phyloP scores from a whole-genome alignment of 2,113 vertebrate genomes.

The Hirundichthys speculiger region DNA sequence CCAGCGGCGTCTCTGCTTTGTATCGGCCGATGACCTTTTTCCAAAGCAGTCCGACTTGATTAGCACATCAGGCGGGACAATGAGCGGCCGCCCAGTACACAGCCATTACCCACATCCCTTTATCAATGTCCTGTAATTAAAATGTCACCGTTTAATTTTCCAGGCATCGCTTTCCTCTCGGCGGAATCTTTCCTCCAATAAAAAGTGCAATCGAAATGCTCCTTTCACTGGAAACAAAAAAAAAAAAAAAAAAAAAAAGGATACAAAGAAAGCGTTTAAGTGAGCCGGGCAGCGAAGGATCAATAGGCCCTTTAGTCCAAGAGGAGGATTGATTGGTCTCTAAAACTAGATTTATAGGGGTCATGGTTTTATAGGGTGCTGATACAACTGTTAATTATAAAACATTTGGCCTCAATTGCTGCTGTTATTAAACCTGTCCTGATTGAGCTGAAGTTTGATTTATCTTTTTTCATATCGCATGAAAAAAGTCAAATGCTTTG shows the following conservation, averaged over 20 bases:
- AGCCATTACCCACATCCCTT: constrained; percentile 81
- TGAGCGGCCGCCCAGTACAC: constrained; percentile 74
- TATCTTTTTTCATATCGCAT: constrained; percentile 73
- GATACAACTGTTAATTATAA: constrained; percentile 94
- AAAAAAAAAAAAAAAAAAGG: constrained; percentile 77
- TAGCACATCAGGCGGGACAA: constrained; percentile 68
- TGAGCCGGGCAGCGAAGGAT: constrained; percentile 74
- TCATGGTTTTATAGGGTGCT: constrained; percentile 92
- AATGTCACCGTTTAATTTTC: constrained; percentile 95
- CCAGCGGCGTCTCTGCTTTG: constrained; percentile 45
- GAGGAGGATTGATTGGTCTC: constrained; percentile 90
- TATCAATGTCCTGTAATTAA: constrained; percentile 97
- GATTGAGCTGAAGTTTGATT: constrained; percentile 84
- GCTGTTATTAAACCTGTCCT: constrained; percentile 90
- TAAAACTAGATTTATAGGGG: constrained; percentile 95
- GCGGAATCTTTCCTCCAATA: constrained; percentile 88
- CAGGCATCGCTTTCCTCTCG: constrained; percentile 81
- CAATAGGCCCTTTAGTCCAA: constrained; percentile 82
- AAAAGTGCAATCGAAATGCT: constrained; percentile 90
- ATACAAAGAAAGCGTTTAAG: constrained; percentile 73
- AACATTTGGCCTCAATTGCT: constrained; percentile 89
- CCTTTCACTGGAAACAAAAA: constrained; percentile 82
- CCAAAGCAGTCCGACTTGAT: constrained; percentile 72
- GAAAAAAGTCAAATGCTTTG: constrained; percentile 9
- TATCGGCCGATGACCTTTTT: constrained; percentile 64